Conservation (phyloP, 2,113 vertebrate genomes). For the Dermatemys mawii region DNA sequence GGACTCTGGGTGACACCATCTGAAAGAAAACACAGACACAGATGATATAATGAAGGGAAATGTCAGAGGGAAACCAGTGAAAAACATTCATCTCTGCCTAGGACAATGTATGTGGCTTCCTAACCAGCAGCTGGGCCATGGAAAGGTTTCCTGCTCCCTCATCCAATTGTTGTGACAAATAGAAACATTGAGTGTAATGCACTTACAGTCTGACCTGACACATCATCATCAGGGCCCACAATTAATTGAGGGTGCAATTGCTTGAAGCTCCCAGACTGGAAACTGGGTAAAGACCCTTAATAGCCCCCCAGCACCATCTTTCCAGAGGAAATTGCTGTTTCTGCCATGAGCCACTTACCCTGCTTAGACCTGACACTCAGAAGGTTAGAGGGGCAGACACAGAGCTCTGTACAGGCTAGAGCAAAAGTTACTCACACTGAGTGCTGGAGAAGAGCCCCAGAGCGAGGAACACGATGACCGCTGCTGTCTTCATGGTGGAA, state of each 20-base stretch:
- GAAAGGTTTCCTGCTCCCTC: not conserved
- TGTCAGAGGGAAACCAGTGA: not conserved
- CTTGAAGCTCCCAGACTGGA: not conserved
- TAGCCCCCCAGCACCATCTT: not conserved
- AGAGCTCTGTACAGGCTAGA: not conserved
- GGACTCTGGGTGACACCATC: rapidly evolving
- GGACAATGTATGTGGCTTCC: not conserved
- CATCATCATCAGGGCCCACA: too few relatives aligned
- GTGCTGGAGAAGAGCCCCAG: not conserved
- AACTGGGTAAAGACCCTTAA: not conserved
- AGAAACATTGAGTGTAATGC: too few relatives aligned
- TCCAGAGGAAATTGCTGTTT: not conserved
- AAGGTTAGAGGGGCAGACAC: not conserved
- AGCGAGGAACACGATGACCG: not conserved
- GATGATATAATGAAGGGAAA: not conserved
- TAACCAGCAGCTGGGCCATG: not conserved
- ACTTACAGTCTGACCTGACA: too few relatives aligned
- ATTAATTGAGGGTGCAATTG: too few relatives aligned
- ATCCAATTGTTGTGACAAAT: not conserved
- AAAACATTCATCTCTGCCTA: too few relatives aligned
- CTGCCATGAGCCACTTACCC: not conserved
- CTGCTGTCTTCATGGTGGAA: not conserved
- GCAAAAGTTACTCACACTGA: not conserved
- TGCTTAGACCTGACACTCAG: not conserved
- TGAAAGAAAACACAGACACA: not conserved